Conservation (phyloP, 2,113 vertebrate species). For the Trachemys scripta region DNA sequence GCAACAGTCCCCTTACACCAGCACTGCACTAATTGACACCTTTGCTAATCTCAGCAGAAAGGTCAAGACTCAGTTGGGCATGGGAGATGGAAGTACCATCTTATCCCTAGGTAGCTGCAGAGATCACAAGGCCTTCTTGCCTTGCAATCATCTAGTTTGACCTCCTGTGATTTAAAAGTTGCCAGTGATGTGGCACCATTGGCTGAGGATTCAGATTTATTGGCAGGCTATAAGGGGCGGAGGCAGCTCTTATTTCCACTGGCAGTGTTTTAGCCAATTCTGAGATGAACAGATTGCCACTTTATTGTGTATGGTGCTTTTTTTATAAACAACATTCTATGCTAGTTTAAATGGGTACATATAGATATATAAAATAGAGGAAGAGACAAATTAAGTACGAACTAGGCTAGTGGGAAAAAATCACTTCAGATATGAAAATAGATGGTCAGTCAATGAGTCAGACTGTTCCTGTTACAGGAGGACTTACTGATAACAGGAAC, state of each 20-base stretch:
- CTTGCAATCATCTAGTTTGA: no score
- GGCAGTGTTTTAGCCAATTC: neutral
- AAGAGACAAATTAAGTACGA: no score
- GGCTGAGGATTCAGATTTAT: no score
- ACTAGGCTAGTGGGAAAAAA: neutral
- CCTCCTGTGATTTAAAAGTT: no score
- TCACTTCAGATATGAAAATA: neutral
- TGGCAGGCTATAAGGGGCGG: neutral
- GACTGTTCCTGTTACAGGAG: neutral
- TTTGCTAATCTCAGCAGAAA: slow-evolving; percentile 52
- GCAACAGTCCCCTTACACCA: no score
- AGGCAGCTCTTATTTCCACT: neutral
- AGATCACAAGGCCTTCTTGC: neutral
- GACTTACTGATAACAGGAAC: neutral
- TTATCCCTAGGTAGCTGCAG: neutral
- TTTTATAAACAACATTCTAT: no score
- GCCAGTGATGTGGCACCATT: no score
- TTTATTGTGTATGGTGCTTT: neutral
- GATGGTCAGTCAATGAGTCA: neutral
- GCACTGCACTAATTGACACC: slow-evolving; percentile 57
- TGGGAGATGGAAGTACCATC: neutral
- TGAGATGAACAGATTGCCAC: neutral
- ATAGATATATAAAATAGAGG: no score
- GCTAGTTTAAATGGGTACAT: no score
- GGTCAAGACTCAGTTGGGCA: slow-evolving; percentile 17